Conservation (phyloP, 2,888 invertebrate species). For the Andrena dorsata region DNA sequence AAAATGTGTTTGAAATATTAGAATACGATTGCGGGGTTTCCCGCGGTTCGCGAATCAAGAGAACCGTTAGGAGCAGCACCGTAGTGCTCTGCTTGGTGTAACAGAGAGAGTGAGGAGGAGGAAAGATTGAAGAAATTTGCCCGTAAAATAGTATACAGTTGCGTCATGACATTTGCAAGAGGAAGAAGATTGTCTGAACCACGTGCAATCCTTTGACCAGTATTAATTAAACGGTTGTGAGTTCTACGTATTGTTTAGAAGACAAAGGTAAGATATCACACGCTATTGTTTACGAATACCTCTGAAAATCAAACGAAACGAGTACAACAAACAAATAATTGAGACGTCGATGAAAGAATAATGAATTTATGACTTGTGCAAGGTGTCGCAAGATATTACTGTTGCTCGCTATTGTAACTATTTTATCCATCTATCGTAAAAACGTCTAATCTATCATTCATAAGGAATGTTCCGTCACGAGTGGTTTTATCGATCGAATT, state of each 20-base stretch:
- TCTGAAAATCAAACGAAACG: neutral
- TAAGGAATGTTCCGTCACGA: neutral
- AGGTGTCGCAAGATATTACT: neutral
- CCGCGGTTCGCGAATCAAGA: constrained; percentile 8
- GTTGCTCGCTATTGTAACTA: neutral
- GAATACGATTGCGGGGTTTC: neutral
- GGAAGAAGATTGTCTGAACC: neutral
- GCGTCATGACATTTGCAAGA: constrained; percentile 20
- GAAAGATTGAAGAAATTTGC: neutral
- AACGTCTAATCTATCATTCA: neutral
- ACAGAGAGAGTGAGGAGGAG: neutral
- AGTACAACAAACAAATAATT: neutral
- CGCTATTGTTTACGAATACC: neutral
- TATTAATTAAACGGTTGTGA: constrained; percentile 15
- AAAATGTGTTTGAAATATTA: too few relatives aligned
- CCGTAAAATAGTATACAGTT: constrained; percentile 3
- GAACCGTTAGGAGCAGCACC: constrained; percentile 20
- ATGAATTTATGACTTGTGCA: neutral
- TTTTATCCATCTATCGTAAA: neutral
- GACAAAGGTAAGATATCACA: constrained; percentile 27
- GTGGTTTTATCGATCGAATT: neutral
- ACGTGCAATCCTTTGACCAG: neutral
- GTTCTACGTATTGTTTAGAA: constrained; percentile 34
- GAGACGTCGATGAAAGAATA: neutral
- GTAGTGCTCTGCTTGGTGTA: constrained; percentile 4